Conservation (phyloP, 2,113 vertebrate genomes). For the Platichthys flesus region DNA sequence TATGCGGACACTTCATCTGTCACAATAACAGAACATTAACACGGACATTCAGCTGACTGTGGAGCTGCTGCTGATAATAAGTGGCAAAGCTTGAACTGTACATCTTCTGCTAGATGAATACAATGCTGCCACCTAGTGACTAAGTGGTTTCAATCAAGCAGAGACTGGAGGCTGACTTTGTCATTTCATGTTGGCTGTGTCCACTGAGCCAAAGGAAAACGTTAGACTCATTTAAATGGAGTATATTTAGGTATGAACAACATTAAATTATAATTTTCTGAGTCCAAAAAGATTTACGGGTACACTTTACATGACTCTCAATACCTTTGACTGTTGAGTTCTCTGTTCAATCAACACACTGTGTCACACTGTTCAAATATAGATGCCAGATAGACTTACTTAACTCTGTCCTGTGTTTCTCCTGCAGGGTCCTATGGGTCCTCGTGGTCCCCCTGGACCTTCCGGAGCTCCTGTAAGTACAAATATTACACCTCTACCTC, state of each 20-base stretch:
- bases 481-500: not conserved
- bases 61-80: not conserved
- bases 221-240: not conserved
- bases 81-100: not conserved
- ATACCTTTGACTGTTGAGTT: not conserved
- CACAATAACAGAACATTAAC: not conserved
- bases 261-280: not conserved
- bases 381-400: not conserved
- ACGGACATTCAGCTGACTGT: not conserved
- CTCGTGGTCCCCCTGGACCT: constrained; percentile 92
- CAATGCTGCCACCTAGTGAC: constrained; percentile 66
- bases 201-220: not conserved
- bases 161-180: not conserved
- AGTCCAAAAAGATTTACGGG: not conserved
- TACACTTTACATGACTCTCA: not conserved
- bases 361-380: not conserved
- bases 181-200: not conserved
- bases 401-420: constrained; percentile 30
- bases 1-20: not conserved
- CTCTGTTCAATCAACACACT: not conserved
- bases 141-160: not conserved
- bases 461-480: constrained; percentile 91
- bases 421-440: constrained; percentile 94
- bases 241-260: not conserved
- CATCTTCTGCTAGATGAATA: not conserved